phyloP scores from a whole-genome alignment of 2,888 invertebrate species.

The Glyphotaelius pellucidus region DNA sequence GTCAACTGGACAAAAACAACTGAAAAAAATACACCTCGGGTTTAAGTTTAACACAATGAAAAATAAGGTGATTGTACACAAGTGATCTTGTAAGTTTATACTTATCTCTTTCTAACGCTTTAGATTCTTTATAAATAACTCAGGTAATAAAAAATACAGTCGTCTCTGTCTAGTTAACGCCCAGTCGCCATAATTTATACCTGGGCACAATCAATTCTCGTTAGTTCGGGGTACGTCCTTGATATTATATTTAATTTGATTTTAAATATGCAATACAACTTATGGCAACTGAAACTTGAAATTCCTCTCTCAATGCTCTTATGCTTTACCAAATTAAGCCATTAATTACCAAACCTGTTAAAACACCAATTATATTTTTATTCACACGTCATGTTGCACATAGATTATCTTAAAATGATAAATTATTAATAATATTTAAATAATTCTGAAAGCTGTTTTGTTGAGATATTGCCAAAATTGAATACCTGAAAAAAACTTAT shows the following conservation, averaged over 20 bases:
- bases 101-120: conserved; percentile 43
- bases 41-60: conserved; percentile 50
- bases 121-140: conserved; percentile 22
- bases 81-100: conserved; percentile 41
- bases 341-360: conserved; percentile 24
- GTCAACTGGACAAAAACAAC: conserved; percentile 46
- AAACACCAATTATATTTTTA: neutral
- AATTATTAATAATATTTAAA: neutral
- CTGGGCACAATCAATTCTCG: conserved; percentile 60
- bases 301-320: neutral
- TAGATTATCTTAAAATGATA: neutral
- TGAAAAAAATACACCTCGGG: conserved; percentile 39
- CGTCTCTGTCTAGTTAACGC: conserved; percentile 57
- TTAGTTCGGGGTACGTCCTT: conserved; percentile 55
- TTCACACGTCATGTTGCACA: neutral
- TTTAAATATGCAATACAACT: conserved; percentile 39
- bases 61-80: conserved; percentile 52
- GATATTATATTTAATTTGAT: conserved; percentile 46
- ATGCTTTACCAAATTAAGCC: conserved; percentile 41
- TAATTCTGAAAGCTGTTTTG: neutral
- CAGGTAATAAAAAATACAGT: conserved; percentile 27
- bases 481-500: neutral
- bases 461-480: neutral
- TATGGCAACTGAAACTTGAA: neutral
- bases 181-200: conserved; percentile 64